Evolutionary conservation across 2,113 vertebrate species (phyloP), one percentile per base, ranked within the genome.

Genomic region (Elgaria multicarinata): DNA sequence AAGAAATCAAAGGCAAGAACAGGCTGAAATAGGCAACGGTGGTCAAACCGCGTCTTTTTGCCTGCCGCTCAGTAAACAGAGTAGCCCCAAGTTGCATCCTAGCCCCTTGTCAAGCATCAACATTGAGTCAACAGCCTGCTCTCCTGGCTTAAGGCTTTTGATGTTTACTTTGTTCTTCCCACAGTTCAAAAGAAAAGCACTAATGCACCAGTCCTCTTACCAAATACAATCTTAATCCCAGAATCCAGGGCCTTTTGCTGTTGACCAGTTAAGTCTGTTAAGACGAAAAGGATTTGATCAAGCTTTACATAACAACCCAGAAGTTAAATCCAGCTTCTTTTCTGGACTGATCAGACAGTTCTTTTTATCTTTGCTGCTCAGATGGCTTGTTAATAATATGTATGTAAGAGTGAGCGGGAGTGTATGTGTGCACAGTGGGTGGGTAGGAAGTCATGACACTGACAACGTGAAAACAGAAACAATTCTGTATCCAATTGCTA

Each of bases 141-240:
- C 96, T 94, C 79, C 78, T 94, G 91, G 95, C 95, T 95, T 89
- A 93, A 95, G 92, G 95, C 96, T 95, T 97, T 95, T 96, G 97
- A 96, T 96, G 97, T 97, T 96, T 95, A 96, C 96, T 97, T 96
- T 97, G 96, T 97, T 97, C 96, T 96, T 93, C 89, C 94, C 94
- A 71, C 90, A 95, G 95, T 97, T 97, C 96, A 98, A 97, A 97
- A 97, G 96, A 93, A 53, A 96, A 94, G 93, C 95, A 96, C 83
- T 84, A 87, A 90, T 94, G 96, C 95, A 94, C 83, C 90, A 93
- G 92, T 94, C 96, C 95, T 94, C 94, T 96, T 96, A 95, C 96
- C 86, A 93, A 96, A 95, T 93, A 95, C 93, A 96, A 95, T 96
- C 96, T 97, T 97, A 97, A 98, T 98, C 97, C 97, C 96, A 95